phyloP scores from a whole-genome alignment of 2,113 vertebrate genomes.

The Oryzias woworae region DNA sequence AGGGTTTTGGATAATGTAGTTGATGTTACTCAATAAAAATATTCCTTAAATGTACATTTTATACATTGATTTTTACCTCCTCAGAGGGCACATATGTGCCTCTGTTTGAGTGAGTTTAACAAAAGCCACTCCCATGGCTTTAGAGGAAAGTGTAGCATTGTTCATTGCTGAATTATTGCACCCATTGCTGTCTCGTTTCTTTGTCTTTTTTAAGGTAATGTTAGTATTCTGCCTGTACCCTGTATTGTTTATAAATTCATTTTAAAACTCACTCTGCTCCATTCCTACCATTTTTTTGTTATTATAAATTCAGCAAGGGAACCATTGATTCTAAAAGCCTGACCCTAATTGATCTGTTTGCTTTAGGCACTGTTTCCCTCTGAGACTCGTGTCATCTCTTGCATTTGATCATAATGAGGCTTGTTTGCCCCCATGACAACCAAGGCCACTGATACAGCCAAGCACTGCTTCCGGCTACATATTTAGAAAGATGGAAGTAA shows the following conservation, averaged over 20 bases:
- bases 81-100: too few species aligned
- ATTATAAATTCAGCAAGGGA: constrained; percentile 15
- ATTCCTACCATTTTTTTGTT: constrained; percentile 13
- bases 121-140: not conserved
- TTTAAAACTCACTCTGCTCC: constrained; percentile 33
- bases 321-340: constrained; percentile 44
- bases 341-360: constrained; percentile 63
- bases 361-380: constrained; percentile 46
- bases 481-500: constrained; percentile 62
- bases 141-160: constrained; percentile 3
- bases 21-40: too few species aligned
- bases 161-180: constrained; percentile 19
- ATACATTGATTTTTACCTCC: too few species aligned
- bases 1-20: too few species aligned
- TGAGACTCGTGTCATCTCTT: constrained; percentile 50
- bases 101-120: constrained; percentile 1
- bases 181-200: constrained; percentile 2
- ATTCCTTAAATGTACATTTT: too few species aligned
- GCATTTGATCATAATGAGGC: constrained; percentile 67
- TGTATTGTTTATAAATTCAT: constrained; percentile 34
- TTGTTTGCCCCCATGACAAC: constrained; percentile 71
- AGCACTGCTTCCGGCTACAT: constrained; percentile 49
- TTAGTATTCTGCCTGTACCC: constrained; percentile 18
- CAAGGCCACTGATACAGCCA: constrained; percentile 54
- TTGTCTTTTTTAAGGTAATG: not conserved